Evolutionary conservation across 2,113 vertebrate genomes (phyloP), one percentile per base, ranked within the genome.

Genomic region (Archocentrus centrarchus): DNA sequence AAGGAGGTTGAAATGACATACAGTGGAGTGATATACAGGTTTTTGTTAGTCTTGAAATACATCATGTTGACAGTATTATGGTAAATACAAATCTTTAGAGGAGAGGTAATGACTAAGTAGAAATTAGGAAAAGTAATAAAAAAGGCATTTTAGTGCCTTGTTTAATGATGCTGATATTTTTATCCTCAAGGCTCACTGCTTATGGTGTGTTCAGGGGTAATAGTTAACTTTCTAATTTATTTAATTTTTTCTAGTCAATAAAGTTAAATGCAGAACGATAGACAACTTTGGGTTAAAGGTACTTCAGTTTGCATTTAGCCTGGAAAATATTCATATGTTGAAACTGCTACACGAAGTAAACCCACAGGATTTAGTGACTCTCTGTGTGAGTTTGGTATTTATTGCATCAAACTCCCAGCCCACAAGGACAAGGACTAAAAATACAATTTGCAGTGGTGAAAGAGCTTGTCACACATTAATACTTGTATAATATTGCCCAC

Each of bases 131-230:
- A 75, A 57, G 18, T 27, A 75, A 58, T 73, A 22, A 83, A 50
- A 81, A 68, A 57, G 35, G 3, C 41, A 73, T 73, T 37, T 63
- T 53, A 18, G 20, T 30, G 37, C 81, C 39, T 59, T 84, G 58
- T 85, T 83, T 82, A 83, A 87, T 88, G 80, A 84, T 63, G 50
- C 81, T 32, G 44, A 83, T 88, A 53, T 86, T 86, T 84, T 80
- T 79, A 79, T 59, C 64, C 63, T 87, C 39, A 55, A 63, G 20
- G 76, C 59, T 82, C 10, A 59, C 75, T 59, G 60, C 14, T 59
- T 53, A 32, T 30, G 35, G 22, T 2, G 18, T 30, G 13, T 47
- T 75, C 1, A 68, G 17, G 8, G 55, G 55, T 59, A 60, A 76
- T 61, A 44, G 50, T 55, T 60, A 73, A n/a, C 10, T 50, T 50